These are phyloP conservation scores for Limanda limanda DNA, from an alignment of 2,113 vertebrate genomes.

Conservation along the genomic window DNA sequence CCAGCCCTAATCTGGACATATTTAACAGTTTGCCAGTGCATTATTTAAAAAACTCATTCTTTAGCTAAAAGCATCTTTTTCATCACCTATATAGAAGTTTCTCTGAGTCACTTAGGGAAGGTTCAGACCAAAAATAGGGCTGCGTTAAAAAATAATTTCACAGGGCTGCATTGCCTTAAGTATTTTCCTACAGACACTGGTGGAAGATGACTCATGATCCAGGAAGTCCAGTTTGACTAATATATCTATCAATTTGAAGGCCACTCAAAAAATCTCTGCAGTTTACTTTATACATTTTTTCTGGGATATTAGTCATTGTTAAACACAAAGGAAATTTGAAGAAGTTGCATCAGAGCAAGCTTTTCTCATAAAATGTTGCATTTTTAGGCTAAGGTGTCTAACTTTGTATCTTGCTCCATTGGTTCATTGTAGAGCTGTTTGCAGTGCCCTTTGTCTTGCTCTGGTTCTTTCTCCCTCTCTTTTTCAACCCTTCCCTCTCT, in stretches of 20 bases:
- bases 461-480: not conserved
- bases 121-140: not conserved
- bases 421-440: too few species aligned
- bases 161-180: not conserved
- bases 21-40: conserved; percentile 8
- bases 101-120: too few species aligned
- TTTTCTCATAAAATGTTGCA: too few species aligned
- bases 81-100: too few species aligned
- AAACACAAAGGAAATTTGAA: too few species aligned
- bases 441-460: too few species aligned
- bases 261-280: too few species aligned
- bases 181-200: not conserved
- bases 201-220: not conserved
- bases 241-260: not conserved
- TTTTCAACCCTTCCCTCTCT: not conserved
- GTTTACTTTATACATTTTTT: not conserved
- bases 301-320: too few species aligned
- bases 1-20: conserved; percentile 16
- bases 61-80: too few species aligned
- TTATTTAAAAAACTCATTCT: conserved; percentile 9
- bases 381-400: too few species aligned
- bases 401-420: too few species aligned
- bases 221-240: not conserved
- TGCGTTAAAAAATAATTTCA: not conserved
- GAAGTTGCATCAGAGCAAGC: too few species aligned